phyloP scores from a whole-genome alignment of 1,140 invertebrate genomes.

The Scaptodrosophila lebanonensis region DNA sequence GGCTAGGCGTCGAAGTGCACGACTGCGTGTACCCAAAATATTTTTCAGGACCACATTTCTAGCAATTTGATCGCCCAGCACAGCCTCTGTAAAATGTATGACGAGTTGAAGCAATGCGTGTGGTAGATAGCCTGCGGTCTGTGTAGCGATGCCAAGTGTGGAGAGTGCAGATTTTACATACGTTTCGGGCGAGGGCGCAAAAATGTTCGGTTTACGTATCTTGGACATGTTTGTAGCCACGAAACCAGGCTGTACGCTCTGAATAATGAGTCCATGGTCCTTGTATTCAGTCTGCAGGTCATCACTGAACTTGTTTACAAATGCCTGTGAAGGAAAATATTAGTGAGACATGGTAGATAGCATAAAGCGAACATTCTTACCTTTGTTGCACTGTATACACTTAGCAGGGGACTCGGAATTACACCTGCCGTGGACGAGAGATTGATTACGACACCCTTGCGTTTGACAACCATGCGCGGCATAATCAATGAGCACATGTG shows the following conservation, averaged over 20 bases:
- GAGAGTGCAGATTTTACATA: constrained; percentile 88
- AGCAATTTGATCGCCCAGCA: constrained; percentile 62
- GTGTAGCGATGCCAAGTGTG: constrained; percentile 85
- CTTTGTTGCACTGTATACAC: constrained; percentile 94
- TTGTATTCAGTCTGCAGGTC: constrained; percentile 89
- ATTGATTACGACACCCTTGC: constrained; percentile 94
- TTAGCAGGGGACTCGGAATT: constrained; percentile 89
- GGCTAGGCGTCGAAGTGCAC: constrained; percentile 49
- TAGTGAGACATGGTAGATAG: neutral
- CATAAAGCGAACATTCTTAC: constrained; percentile 78
- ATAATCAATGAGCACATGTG: constrained; percentile 91
- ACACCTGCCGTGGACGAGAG: constrained; percentile 90
- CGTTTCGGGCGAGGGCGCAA: constrained; percentile 86
- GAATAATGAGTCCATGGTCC: constrained; percentile 87
- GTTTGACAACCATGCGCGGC: constrained; percentile 91
- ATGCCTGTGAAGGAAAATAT: constrained; percentile 80
- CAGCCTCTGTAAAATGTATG: constrained; percentile 46
- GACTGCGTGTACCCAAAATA: constrained; percentile 54
- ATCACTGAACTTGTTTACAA: constrained; percentile 89
- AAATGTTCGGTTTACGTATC: constrained; percentile 86
- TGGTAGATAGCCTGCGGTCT: constrained; percentile 88
- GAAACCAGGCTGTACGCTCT: constrained; percentile 91
- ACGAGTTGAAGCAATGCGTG: constrained; percentile 82
- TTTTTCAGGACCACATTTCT: constrained; percentile 58
- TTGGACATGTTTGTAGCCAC: constrained; percentile 96